Conservation (phyloP, 2,888 invertebrate species). For the Euphydryas editha region DNA sequence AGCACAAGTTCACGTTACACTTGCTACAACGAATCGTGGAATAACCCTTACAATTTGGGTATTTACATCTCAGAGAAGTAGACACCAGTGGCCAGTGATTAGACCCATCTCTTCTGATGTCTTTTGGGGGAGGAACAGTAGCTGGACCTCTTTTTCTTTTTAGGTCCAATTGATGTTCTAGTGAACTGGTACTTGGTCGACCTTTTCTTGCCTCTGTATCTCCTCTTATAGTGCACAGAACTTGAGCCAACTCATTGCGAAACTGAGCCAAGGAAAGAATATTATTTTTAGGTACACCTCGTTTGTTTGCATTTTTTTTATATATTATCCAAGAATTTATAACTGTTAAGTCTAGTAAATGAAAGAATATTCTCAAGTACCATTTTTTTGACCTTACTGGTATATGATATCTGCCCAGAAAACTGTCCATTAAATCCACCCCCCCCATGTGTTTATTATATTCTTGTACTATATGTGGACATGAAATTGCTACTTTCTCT, state of each 20-base stretch:
- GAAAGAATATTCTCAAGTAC: no score
- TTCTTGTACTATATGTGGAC: background rate
- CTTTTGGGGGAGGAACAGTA: slow-evolving; percentile 33
- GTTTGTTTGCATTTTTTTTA: background rate
- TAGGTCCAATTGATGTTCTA: slow-evolving; percentile 43
- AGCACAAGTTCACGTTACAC: slow-evolving; percentile 26
- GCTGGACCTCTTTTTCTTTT: slow-evolving; percentile 44
- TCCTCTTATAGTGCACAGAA: slow-evolving; percentile 18
- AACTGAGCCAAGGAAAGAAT: slow-evolving; percentile 7
- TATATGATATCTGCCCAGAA: no score
- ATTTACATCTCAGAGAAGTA: slow-evolving; percentile 24
- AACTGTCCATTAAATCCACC: no score
- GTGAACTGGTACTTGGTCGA: slow-evolving; percentile 40
- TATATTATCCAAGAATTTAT: no score
- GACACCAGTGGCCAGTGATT: slow-evolving; percentile 23
- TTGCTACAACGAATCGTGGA: slow-evolving; percentile 24
- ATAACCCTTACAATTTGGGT: slow-evolving; percentile 25
- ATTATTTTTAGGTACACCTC: background rate
- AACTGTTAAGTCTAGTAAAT: no score
- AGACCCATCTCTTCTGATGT: slow-evolving; percentile 18
- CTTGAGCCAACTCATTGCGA: slow-evolving; percentile 27
- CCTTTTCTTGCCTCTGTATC: slow-evolving; percentile 17
- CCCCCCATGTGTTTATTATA: no score
- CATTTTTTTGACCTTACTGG: no score
- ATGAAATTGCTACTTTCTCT: background rate